These are phyloP conservation scores for Cydia amplana DNA, from an alignment of 1,140 invertebrate species.

Conservation along the genomic window DNA sequence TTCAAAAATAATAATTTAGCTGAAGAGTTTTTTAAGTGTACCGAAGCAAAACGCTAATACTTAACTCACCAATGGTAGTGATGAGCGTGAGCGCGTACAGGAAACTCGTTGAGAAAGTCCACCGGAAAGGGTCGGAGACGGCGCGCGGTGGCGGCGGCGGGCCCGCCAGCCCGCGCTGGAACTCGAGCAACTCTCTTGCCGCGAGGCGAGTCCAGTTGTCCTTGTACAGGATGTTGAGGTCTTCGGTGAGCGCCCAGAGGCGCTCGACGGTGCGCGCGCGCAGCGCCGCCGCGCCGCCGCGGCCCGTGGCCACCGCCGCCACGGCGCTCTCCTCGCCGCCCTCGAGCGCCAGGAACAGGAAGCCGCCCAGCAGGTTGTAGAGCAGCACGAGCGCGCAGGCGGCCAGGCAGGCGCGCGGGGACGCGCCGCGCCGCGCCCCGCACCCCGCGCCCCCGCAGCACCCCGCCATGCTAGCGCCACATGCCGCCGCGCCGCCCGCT, in stretches of 20 bases:
- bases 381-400: slow-evolving; percentile 92
- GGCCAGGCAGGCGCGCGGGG: slow-evolving; percentile 80
- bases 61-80: slow-evolving; percentile 93
- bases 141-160: slow-evolving; percentile 50
- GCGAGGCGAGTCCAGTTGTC: slow-evolving; percentile 95
- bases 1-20: neutral
- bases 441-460: slow-evolving; percentile 26
- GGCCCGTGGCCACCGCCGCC: slow-evolving; percentile 81
- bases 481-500: slow-evolving; percentile 5
- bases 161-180: slow-evolving; percentile 84
- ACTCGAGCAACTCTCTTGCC: slow-evolving; percentile 90
- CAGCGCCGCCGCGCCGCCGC: slow-evolving; percentile 69
- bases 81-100: slow-evolving; percentile 97
- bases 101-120: slow-evolving; percentile 95
- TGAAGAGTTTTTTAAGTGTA: neutral
- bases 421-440: slow-evolving; percentile 56
- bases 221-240: slow-evolving; percentile 95
- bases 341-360: slow-evolving; percentile 94
- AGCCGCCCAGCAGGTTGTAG: slow-evolving; percentile 94
- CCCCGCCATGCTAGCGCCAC: neutral
- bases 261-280: slow-evolving; percentile 86
- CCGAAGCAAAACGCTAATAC: neutral
- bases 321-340: slow-evolving; percentile 80
- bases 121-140: slow-evolving; percentile 83
- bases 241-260: slow-evolving; percentile 96